Evolutionary conservation across 2,888 invertebrate genomes (phyloP).

Genomic region (Odontothrips loti): DNA sequence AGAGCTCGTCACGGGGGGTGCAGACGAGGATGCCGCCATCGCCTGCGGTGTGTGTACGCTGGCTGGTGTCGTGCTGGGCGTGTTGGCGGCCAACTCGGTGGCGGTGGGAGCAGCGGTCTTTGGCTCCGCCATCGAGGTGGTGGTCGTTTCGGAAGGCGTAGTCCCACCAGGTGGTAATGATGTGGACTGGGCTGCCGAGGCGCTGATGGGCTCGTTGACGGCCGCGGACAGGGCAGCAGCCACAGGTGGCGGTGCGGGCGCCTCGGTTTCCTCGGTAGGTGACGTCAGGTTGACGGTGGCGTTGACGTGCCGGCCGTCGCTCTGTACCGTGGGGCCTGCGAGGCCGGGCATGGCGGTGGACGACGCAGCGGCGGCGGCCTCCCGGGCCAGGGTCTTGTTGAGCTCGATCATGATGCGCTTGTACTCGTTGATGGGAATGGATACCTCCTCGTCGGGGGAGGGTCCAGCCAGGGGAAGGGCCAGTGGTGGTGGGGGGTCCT

Average conservation of each 20-base stretch:
- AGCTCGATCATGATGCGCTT: slow-evolving; percentile 26
- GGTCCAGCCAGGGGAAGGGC: background rate
- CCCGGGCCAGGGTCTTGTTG: slow-evolving; percentile 13
- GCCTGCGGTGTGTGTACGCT: background rate
- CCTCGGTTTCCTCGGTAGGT: background rate
- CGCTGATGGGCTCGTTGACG: background rate
- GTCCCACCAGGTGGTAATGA: background rate
- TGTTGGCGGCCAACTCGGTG: background rate
- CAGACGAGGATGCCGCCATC: background rate
- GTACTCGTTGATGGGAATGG: slow-evolving; percentile 24
- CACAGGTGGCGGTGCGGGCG: slow-evolving; percentile 10
- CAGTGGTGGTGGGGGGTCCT: background rate
- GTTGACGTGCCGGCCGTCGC: background rate
- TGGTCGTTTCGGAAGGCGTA: background rate
- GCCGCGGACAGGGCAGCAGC: background rate
- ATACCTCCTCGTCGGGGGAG: slow-evolving; percentile 11
- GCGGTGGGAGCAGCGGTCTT: background rate
- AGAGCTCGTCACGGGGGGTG: background rate
- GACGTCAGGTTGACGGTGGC: background rate
- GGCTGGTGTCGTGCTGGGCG: background rate
- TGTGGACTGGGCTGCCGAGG: background rate
- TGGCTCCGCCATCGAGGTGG: background rate
- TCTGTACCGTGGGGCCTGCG: background rate
- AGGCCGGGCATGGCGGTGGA: background rate
- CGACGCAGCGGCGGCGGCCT: background rate